A percentile compares a stretch with the other conserved stretches of the same genome.
These are phyloP conservation scores for Phorcus lineatus DNA, from an alignment of 2,888 invertebrate species.

Conservation along the genomic window DNA sequence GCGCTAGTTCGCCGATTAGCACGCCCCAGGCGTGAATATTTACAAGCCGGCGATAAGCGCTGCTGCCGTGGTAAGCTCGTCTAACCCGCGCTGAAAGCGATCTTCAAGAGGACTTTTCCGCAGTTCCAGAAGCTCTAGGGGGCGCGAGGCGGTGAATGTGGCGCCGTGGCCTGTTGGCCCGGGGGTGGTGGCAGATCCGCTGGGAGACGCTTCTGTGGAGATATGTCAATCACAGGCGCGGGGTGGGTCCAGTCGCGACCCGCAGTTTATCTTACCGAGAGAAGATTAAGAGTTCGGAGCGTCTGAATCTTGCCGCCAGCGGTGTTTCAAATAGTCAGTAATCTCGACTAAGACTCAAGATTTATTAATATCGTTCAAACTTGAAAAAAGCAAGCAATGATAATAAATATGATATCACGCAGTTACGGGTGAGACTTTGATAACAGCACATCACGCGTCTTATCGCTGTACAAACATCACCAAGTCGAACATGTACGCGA, in stretches of 20 bases:
- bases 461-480: no score
- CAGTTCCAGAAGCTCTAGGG: background rate
- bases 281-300: background rate
- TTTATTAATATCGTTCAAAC: no score
- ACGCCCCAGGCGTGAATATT: constrained; percentile 7
- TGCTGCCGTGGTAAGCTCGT: background rate
- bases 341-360: no score
- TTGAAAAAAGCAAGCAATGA: no score
- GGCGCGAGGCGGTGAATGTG: background rate
- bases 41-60: background rate
- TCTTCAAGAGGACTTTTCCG: background rate
- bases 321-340: no score
- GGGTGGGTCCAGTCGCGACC: background rate
- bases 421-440: no score
- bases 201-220: background rate
- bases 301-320: background rate
- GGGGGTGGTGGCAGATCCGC: background rate
- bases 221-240: background rate
- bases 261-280: background rate
- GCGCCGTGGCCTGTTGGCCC: background rate
- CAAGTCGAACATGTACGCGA: no score
- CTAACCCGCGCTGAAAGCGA: background rate
- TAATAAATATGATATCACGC: no score
- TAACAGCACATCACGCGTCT: no score
- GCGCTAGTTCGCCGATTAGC: constrained; percentile 1